Conservation (phyloP, 1,140 invertebrate species). For the Medauroidea extradentata region DNA sequence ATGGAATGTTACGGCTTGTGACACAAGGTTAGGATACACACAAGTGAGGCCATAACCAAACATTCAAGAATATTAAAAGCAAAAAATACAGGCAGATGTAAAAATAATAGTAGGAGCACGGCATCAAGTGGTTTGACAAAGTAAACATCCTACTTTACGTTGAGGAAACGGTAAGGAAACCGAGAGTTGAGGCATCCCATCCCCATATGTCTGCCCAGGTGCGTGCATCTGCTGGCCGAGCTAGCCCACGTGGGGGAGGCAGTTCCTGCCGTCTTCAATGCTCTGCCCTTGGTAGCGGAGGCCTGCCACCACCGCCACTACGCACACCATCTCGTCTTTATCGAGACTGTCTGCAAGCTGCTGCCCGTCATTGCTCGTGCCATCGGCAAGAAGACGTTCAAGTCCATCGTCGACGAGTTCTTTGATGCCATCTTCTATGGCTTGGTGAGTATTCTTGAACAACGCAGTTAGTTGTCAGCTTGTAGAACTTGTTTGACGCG, state of each 20-base stretch:
- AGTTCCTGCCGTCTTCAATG: constrained; percentile 15
- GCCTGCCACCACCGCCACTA: constrained; percentile 46
- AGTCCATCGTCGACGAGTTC: constrained; percentile 48
- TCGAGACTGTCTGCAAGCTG: constrained; percentile 52
- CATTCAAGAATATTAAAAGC: too few species aligned
- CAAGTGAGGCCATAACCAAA: too few species aligned
- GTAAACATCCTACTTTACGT: too few species aligned
- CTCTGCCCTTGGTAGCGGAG: constrained; percentile 29
- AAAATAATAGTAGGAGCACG: too few species aligned
- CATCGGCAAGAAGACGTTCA: constrained; percentile 50
- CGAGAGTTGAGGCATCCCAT: too few species aligned
- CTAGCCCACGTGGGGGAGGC: constrained; percentile 41
- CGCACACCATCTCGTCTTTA: constrained; percentile 47
- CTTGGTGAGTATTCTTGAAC: constrained; percentile 43
- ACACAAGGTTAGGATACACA: too few species aligned
- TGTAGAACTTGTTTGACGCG: too few species aligned
- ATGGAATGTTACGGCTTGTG: too few species aligned
- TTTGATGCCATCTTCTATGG: constrained; percentile 51
- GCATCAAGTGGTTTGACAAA: too few species aligned
- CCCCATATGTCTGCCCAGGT: constrained; percentile 33
- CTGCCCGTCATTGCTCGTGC: constrained; percentile 48
- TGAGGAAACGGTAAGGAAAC: too few species aligned
- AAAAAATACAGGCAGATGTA: too few species aligned
- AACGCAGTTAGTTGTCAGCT: too few species aligned
- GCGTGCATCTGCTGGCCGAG: constrained; percentile 47